Evolutionary conservation across 1,140 invertebrate species (phyloP).

Genomic region (Acromyrmex charruanus): DNA sequence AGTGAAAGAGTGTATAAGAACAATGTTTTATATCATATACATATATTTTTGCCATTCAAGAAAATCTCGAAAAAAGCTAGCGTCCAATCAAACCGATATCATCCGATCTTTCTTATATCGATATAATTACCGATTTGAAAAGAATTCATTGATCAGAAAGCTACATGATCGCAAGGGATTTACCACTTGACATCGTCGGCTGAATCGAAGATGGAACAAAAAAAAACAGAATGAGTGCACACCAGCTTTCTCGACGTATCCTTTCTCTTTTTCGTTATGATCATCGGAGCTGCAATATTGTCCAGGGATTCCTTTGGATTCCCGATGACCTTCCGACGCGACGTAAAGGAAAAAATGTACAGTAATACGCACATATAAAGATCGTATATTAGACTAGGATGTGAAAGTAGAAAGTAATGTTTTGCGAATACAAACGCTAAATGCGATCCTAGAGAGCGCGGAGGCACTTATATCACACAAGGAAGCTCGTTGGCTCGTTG

Average conservation of each 20-base stretch:
- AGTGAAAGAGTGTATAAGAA: no score
- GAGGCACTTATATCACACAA: slow-evolving; percentile 57
- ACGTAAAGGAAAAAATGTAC: background rate
- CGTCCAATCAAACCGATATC: no score
- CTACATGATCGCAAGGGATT: background rate
- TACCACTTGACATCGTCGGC: background rate
- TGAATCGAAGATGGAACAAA: slow-evolving; percentile 19
- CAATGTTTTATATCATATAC: no score
- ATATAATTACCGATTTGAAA: no score
- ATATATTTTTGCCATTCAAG: no score
- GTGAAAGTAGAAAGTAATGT: slow-evolving; percentile 72
- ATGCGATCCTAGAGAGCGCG: slow-evolving; percentile 3
- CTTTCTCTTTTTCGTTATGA: slow-evolving; percentile 21
- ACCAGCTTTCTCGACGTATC: slow-evolving; percentile 47
- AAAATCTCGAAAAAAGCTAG: no score
- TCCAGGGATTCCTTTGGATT: background rate
- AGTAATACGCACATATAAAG: background rate
- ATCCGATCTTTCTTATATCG: no score
- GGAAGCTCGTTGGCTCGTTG: background rate
- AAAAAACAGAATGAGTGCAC: background rate
- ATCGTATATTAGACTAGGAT: slow-evolving; percentile 35
- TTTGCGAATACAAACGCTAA: slow-evolving; percentile 30
- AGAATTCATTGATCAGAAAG: background rate
- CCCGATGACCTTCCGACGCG: slow-evolving; percentile 38
- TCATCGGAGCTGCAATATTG: background rate